Evolutionary conservation across 2,888 invertebrate genomes (phyloP).

Genomic region (Xylophagus ater): DNA sequence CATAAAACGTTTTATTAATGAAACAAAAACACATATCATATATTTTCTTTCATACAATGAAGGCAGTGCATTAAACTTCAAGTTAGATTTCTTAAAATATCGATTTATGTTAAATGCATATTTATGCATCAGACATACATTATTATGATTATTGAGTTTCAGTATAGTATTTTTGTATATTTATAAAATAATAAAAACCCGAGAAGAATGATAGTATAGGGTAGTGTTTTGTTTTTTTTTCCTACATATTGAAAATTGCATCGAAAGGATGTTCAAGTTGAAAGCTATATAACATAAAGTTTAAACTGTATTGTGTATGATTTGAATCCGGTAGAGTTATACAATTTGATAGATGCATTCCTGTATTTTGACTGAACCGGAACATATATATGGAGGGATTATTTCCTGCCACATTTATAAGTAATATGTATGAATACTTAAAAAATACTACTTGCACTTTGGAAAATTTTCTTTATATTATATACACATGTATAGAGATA

Average conservation of each 20-base stretch:
- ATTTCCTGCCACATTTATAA: not conserved
- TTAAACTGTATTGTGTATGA: not conserved
- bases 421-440: too few species aligned
- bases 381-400: conserved; percentile 8
- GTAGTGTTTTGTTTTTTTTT: too few species aligned
- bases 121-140: conserved; percentile 10
- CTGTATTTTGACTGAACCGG: conserved; percentile 10
- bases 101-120: conserved; percentile 12
- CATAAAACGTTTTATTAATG: too few species aligned
- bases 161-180: not conserved
- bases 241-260: not conserved
- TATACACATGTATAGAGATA: too few species aligned
- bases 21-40: not conserved
- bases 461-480: too few species aligned
- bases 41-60: not conserved
- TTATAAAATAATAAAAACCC: not conserved
- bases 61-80: not conserved
- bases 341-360: conserved; percentile 7
- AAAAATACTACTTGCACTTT: too few species aligned
- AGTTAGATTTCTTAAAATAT: conserved; percentile 12
- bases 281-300: not conserved
- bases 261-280: conserved; percentile 1
- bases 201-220: too few species aligned
- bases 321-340: not conserved
- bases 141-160: conserved; percentile 15